Evolutionary conservation across 2,888 invertebrate species (phyloP).

Genomic region (Agonopterix heracliana): DNA sequence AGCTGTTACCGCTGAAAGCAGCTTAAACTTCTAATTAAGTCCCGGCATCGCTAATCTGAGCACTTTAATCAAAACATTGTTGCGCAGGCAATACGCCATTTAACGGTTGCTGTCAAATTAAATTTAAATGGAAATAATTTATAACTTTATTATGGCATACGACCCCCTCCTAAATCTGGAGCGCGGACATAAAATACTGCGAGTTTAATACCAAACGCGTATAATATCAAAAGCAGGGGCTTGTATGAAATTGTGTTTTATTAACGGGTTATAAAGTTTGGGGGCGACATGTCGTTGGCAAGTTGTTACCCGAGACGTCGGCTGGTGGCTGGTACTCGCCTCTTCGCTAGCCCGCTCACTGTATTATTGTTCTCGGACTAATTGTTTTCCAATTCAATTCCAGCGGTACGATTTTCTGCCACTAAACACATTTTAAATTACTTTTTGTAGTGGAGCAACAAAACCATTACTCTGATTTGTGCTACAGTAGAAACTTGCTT

Average conservation of each 20-base stretch:
- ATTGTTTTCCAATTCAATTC: constrained; percentile 62
- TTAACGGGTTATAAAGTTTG: constrained; percentile 70
- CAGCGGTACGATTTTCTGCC: constrained; percentile 31
- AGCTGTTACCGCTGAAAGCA: not conserved
- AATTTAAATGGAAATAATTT: constrained; percentile 73
- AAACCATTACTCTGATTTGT: not conserved
- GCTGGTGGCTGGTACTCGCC: constrained; percentile 38
- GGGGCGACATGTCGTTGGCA: constrained; percentile 61
- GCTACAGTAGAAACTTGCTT: too few species aligned
- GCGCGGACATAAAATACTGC: constrained; percentile 66
- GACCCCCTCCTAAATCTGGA: constrained; percentile 61
- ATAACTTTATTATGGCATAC: constrained; percentile 69
- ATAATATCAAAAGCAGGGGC: constrained; percentile 46
- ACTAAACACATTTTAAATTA: constrained; percentile 29
- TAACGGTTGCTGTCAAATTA: constrained; percentile 69
- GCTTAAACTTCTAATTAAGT: constrained; percentile 14
- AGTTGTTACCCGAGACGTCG: constrained; percentile 51
- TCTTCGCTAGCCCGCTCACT: constrained; percentile 18
- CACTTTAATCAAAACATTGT: constrained; percentile 61
- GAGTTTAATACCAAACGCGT: constrained; percentile 34
- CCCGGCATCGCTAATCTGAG: constrained; percentile 38
- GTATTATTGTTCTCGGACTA: constrained; percentile 50
- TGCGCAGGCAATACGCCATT: constrained; percentile 46
- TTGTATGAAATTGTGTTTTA: constrained; percentile 73
- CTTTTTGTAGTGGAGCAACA: not conserved